Percentiles rank a stretch among this genome's conserved stretches.
phyloP scores from a whole-genome alignment of 2,113 vertebrate genomes.

The Jaculus jaculus region DNA sequence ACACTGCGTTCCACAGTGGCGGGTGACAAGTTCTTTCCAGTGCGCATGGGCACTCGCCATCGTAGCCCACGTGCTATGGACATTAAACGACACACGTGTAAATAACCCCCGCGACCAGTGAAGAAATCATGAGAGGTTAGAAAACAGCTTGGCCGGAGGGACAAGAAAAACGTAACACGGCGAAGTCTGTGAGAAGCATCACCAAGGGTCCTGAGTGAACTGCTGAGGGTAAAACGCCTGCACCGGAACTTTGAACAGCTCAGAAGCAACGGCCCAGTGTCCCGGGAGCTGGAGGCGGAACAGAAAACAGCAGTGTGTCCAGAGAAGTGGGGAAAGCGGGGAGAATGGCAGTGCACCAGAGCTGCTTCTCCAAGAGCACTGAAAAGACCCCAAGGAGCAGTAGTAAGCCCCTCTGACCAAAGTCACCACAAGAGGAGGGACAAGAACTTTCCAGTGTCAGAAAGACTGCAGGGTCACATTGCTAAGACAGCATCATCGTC shows the following conservation, averaged over 20 bases:
- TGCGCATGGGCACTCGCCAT: background rate
- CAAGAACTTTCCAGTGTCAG: background rate
- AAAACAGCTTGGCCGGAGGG: background rate
- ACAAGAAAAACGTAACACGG: background rate
- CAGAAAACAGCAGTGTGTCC: background rate
- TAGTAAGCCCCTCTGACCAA: background rate
- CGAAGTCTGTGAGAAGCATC: background rate
- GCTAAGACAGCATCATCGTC: too few species aligned
- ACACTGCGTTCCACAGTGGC: fast-evolving
- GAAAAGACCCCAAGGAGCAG: background rate
- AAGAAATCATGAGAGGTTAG: background rate
- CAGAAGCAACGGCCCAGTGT: constrained; percentile 25
- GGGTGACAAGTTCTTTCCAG: background rate
- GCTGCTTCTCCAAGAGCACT: background rate
- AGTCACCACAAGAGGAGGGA: background rate
- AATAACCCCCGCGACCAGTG: background rate
- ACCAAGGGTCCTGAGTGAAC: background rate
- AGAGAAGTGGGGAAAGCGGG: background rate
- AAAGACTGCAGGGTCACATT: background rate
- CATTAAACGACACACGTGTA: constrained; percentile 4
- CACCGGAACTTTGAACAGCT: background rate
- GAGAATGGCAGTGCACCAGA: background rate
- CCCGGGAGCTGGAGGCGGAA: constrained; percentile 24
- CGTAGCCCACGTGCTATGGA: background rate
- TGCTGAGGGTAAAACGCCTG: constrained; percentile 16